These are phyloP conservation scores for Leptinotarsa tumamoca DNA, from an alignment of 2,888 invertebrate species.

Conservation along the genomic window DNA sequence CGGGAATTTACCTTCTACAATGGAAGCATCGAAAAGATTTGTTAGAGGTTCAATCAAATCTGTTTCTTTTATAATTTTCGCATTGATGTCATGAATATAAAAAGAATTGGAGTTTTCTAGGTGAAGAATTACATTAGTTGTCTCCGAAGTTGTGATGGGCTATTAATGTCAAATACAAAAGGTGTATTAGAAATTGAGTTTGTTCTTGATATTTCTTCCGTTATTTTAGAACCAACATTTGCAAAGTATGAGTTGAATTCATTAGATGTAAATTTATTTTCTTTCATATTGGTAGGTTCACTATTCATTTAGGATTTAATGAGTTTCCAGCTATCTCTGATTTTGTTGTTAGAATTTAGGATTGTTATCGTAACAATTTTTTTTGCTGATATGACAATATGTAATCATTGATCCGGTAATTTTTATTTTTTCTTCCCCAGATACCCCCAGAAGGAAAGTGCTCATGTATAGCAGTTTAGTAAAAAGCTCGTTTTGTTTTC, in stretches of 20 bases:
- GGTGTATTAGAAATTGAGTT: not conserved
- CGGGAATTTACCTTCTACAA: no score
- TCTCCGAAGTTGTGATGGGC: not conserved
- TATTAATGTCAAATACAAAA: not conserved
- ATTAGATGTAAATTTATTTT: no score
- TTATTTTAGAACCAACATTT: no score
- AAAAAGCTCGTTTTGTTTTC: slow-evolving; percentile 4
- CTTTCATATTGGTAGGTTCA: not conserved
- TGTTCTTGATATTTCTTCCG: no score
- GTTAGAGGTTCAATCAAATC: no score
- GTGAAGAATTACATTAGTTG: no score
- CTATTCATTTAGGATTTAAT: not conserved
- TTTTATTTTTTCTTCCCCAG: not conserved
- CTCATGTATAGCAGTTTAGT: slow-evolving; percentile 6
- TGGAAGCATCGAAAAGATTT: no score
- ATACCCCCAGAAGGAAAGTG: not conserved
- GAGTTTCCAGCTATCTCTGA: slow-evolving; percentile 9
- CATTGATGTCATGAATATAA: no score
- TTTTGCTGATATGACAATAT: slow-evolving; percentile 12
- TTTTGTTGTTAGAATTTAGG: slow-evolving; percentile 12
- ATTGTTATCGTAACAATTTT: slow-evolving; percentile 4
- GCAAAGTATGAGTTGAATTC: no score
- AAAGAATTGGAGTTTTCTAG: no score
- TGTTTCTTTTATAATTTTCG: no score
- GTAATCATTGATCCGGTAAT: not conserved